phyloP scores from a whole-genome alignment of 2,888 invertebrate species.

The Orchesellides sinensis region DNA sequence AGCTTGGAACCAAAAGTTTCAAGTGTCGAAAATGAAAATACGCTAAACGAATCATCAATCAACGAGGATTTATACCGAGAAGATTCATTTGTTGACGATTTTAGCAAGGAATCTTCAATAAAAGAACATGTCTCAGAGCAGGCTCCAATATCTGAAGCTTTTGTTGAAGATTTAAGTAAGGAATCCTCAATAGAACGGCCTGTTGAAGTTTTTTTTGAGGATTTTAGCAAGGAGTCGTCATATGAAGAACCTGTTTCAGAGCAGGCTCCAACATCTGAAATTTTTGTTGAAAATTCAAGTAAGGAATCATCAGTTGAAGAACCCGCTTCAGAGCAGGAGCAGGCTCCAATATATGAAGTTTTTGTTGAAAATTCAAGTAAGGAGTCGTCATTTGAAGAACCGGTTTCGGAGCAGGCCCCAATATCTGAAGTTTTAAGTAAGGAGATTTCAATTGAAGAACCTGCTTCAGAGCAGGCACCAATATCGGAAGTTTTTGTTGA shows the following conservation, averaged over 20 bases:
- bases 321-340: background rate
- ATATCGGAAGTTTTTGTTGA: too few relatives aligned
- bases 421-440: background rate
- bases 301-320: background rate
- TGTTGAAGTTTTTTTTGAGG: background rate
- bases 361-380: too few relatives aligned
- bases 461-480: too few relatives aligned
- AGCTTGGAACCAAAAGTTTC: slow-evolving; percentile 29
- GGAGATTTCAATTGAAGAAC: background rate
- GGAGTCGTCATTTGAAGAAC: background rate
- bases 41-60: background rate
- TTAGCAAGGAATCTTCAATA: too few relatives aligned
- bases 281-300: too few relatives aligned
- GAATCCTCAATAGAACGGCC: too few relatives aligned
- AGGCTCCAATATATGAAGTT: background rate
- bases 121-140: background rate
- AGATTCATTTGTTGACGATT: too few relatives aligned
- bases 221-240: slow-evolving; percentile 33
- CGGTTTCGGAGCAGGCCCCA: background rate
- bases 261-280: background rate
- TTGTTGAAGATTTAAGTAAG: too few relatives aligned
- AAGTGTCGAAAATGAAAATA: background rate
- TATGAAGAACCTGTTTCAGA: background rate
- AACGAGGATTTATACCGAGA: background rate
- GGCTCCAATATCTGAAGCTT: background rate